phyloP scores from a whole-genome alignment of 2,113 vertebrate genomes.

The Scopus umbretta region DNA sequence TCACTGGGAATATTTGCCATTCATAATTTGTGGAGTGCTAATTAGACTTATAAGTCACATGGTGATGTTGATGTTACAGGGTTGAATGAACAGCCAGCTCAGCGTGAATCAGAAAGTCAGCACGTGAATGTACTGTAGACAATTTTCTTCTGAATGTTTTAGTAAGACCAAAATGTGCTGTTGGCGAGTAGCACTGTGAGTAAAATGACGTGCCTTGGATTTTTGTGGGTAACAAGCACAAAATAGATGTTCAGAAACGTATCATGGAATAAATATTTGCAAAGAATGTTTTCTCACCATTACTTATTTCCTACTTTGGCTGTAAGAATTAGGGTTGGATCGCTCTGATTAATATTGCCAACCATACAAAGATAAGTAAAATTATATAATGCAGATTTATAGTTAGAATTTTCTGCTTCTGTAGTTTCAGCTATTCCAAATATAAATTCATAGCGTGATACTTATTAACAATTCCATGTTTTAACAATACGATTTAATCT shows the following conservation, averaged over 20 bases:
- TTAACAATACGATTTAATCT: conserved; percentile 23
- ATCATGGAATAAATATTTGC: neutral
- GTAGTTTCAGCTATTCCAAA: conserved; percentile 14
- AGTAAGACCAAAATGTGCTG: neutral
- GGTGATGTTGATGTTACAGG: neutral
- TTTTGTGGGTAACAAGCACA: neutral
- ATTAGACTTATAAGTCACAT: neutral
- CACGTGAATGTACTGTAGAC: neutral
- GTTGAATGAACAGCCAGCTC: conserved; percentile 28
- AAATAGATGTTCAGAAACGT: neutral
- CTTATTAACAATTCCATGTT: neutral
- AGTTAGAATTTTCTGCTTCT: conserved; percentile 17
- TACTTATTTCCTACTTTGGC: neutral
- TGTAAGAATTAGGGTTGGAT: neutral
- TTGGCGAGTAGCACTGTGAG: neutral
- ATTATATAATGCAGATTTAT: neutral
- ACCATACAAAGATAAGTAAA: conserved; percentile 16
- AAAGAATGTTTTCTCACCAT: neutral
- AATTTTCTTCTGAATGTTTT: neutral
- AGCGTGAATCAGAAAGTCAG: conserved; percentile 21
- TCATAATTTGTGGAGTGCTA: conserved; percentile 6
- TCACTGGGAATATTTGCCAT: neutral
- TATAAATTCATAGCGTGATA: neutral
- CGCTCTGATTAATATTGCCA: neutral
- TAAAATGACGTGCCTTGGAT: neutral